Percentiles rank a stretch among this genome's conserved stretches.
Evolutionary conservation across 23 tunicate genomes (phyloP).

Genomic region (Styela plicata): DNA sequence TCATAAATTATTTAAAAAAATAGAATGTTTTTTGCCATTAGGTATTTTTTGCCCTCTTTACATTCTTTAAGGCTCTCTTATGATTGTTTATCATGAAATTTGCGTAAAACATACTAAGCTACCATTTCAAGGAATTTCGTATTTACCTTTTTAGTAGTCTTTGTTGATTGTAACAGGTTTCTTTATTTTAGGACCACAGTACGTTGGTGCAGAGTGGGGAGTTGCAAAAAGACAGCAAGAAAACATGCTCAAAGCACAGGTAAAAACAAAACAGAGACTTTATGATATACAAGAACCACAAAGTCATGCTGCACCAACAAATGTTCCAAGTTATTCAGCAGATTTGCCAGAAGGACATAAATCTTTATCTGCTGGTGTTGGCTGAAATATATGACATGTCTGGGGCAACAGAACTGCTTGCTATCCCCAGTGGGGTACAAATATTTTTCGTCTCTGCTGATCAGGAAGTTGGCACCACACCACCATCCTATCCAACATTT

Average conservation of each 20-base stretch:
- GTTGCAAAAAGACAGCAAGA: constrained; percentile 28
- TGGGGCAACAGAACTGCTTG: constrained; percentile 42
- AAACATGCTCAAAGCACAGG: constrained; percentile 36
- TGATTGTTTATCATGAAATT: no score
- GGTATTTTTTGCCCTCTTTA: no score
- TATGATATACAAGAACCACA: constrained; percentile 23
- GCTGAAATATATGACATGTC: constrained; percentile 6
- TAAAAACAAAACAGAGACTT: constrained; percentile 30
- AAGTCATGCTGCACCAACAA: not conserved
- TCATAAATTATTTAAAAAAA: no score
- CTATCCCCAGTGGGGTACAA: constrained; percentile 72
- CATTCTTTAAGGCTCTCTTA: no score
- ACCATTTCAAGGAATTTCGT: no score
- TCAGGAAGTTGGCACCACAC: constrained; percentile 44
- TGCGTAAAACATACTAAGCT: no score
- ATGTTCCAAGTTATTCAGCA: constrained; percentile 18
- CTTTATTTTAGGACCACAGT: constrained; percentile 1
- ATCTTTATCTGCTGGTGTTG: constrained; percentile 1
- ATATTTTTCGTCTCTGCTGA: constrained; percentile 42
- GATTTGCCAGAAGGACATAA: constrained; percentile 38
- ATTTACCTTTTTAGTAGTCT: constrained; percentile 18
- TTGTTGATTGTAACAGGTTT: no score
- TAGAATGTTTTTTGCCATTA: no score
- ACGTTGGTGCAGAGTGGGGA: not conserved
- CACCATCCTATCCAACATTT: constrained; percentile 70